Evolutionary conservation across 2,888 invertebrate genomes (phyloP), one percentile per base, ranked within the genome.

Genomic region (Drosophila niveifrons): DNA sequence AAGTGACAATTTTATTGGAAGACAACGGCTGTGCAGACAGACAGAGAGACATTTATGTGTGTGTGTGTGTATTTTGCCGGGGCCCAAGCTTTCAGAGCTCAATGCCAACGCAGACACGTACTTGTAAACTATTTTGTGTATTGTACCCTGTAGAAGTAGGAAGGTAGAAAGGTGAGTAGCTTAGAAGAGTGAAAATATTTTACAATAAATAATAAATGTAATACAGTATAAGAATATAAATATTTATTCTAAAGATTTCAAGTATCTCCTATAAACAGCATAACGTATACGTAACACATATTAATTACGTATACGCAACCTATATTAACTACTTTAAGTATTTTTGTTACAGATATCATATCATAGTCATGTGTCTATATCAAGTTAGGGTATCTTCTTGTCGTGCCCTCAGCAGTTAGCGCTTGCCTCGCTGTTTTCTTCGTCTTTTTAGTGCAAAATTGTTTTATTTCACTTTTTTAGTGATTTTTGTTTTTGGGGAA

Each of bases 1-100:
- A 82, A 88, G 84, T 88, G 88, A 83, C 87, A 88, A 86, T 80
- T 83, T 88, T 86, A 88, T 88, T 87, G 78, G 75, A 76, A 77
- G 70, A 84, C 80, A 63, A 48, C 53, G 39, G 39, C 9, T n/a
- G 4, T 11, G 46, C 57, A 50, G 34, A 36, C 34, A 29, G 39
- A 50, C 13, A 43, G 34, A 59, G 41, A 41, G 41, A 65, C 47
- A 62, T 17, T 51, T 47, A 39, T 41, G 39, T 41, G 8, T 13
- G 15, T 10, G 8, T 31, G 31, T 10, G 10, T 31, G 31, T 18
- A 4, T 36, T 36, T n/a, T 15, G 31, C 15, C 29, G 17, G 41
- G 43, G 61, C 46, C 61, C 41, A 71, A 73, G 43, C 39, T 36
- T 36, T 50, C 47, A 57, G 63, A 48, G 50, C 34, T 51, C 64